A percentile compares a stretch with the other conserved stretches of the same genome.
Evolutionary conservation across 2,888 invertebrate genomes (phyloP).

Genomic region (Apodemia duryi): DNA sequence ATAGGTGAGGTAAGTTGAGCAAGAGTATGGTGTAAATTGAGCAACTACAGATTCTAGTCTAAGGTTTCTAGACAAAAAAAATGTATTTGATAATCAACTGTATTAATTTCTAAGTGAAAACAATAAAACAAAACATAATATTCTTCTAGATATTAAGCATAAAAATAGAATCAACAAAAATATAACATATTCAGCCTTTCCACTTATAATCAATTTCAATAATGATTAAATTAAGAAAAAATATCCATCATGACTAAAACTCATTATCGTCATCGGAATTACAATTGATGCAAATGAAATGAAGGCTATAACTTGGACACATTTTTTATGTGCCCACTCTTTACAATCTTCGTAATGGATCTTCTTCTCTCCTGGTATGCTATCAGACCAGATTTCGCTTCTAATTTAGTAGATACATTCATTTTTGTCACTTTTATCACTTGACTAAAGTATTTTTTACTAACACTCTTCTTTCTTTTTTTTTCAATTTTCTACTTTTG

Average conservation of each 20-base stretch:
- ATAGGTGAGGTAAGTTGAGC: slow-evolving; percentile 17
- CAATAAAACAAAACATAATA: slow-evolving; percentile 19
- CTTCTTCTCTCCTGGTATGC: slow-evolving; percentile 18
- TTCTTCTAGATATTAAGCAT: slow-evolving; percentile 18
- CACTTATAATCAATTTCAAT: slow-evolving; percentile 20
- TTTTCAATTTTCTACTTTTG: slow-evolving; percentile 18
- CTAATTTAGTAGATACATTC: slow-evolving; percentile 12
- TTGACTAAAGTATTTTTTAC: slow-evolving; percentile 16
- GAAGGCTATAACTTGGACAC: slow-evolving; percentile 19
- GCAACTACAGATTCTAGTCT: slow-evolving; percentile 17
- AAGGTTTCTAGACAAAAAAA: slow-evolving; percentile 16
- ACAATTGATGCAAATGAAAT: slow-evolving; percentile 23
- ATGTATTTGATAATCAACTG: slow-evolving; percentile 18
- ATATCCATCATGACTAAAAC: slow-evolving; percentile 25
- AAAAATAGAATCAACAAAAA: slow-evolving; percentile 10
- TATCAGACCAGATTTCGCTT: slow-evolving; percentile 20
- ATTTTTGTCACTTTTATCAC: slow-evolving; percentile 18
- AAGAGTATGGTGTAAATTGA: slow-evolving; percentile 16
- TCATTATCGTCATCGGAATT: slow-evolving; percentile 19
- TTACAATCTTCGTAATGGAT: slow-evolving; percentile 18
- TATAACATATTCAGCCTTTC: slow-evolving; percentile 15
- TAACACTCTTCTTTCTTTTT: slow-evolving; percentile 18
- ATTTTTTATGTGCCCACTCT: slow-evolving; percentile 21
- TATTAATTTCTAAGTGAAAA: slow-evolving; percentile 15
- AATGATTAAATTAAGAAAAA: slow-evolving; percentile 14